Percentiles rank a stretch among this genome's conserved stretches.
phyloP scores from a whole-genome alignment of 2,888 invertebrate species.

The Synergus gifuensis region DNA sequence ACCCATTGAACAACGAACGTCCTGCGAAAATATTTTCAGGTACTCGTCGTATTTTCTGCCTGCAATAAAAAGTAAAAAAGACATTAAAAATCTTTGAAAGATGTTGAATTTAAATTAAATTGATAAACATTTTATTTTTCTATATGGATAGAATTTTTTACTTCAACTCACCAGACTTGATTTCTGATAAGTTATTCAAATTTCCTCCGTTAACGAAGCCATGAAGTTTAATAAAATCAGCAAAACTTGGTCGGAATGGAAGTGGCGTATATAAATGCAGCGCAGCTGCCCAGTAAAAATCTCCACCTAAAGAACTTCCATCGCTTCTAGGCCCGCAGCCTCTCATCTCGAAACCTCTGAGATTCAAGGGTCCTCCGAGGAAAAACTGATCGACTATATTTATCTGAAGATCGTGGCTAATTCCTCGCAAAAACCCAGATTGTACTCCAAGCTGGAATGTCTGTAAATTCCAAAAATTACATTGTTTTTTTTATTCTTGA shows the following conservation, averaged over 20 bases:
- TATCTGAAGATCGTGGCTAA: conserved; percentile 81
- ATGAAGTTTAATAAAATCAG: conserved; percentile 92
- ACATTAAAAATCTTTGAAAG: not conserved
- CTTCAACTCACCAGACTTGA: conserved; percentile 16
- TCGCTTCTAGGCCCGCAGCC: conserved; percentile 93
- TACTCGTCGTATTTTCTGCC: conserved; percentile 76
- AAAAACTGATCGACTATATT: conserved; percentile 88
- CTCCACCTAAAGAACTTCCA: conserved; percentile 86
- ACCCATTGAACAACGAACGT: conserved; percentile 88
- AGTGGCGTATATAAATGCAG: conserved; percentile 94
- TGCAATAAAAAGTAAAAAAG: conserved; percentile 58
- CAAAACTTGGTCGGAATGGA: conserved; percentile 91
- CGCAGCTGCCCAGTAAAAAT: conserved; percentile 91
- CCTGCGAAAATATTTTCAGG: conserved; percentile 78
- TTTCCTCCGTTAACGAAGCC: conserved; percentile 94
- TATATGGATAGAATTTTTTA: not conserved
- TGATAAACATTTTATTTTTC: not conserved
- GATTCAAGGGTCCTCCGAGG: conserved; percentile 92
- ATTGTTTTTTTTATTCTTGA: too few relatives aligned
- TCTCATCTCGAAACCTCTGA: conserved; percentile 92
- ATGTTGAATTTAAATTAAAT: not conserved
- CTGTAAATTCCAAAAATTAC: conserved; percentile 75
- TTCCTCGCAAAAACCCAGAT: conserved; percentile 84
- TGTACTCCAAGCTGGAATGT: conserved; percentile 86
- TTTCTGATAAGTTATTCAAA: conserved; percentile 81